These are phyloP conservation scores for Cosmia pyralina DNA, from an alignment of 2,888 invertebrate species.

Conservation along the genomic window DNA sequence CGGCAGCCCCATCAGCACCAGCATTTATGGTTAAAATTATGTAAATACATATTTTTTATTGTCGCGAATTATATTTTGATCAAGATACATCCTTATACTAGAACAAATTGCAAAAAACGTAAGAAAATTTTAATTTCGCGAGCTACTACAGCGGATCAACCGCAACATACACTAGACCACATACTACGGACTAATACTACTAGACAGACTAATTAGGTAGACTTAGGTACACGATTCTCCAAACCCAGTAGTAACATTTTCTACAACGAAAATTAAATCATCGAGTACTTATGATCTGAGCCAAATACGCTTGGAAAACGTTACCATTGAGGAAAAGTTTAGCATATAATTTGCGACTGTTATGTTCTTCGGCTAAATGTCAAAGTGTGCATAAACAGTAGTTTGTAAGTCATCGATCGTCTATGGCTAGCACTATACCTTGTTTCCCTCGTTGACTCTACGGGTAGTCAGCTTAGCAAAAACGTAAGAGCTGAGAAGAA, in stretches of 20 bases:
- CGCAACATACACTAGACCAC: too few relatives aligned
- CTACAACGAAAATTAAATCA: neutral
- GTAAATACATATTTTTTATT: too few relatives aligned
- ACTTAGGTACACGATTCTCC: neutral
- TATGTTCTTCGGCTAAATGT: slow-evolving; percentile 34
- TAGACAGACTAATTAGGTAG: too few relatives aligned
- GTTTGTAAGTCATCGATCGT: slow-evolving; percentile 42
- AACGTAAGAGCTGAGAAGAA: neutral
- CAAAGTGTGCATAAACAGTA: slow-evolving; percentile 23
- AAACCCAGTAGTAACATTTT: neutral
- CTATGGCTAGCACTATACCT: slow-evolving; percentile 7
- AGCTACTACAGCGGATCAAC: too few relatives aligned
- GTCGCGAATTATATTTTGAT: too few relatives aligned
- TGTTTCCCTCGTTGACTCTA: slow-evolving; percentile 11
- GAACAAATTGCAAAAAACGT: too few relatives aligned
- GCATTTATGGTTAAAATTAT: too few relatives aligned
- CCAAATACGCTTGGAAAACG: slow-evolving; percentile 23
- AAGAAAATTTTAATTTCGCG: too few relatives aligned
- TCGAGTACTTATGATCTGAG: neutral
- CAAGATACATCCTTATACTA: too few relatives aligned
- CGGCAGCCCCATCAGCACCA: too few relatives aligned
- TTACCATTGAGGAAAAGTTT: slow-evolving; percentile 11
- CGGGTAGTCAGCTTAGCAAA: neutral
- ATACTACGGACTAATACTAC: too few relatives aligned
- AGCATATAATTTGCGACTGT: slow-evolving; percentile 36